Percentiles rank a stretch among this genome's conserved stretches.
Conservation (phyloP, 2,113 vertebrate species). For the Apus apus region DNA sequence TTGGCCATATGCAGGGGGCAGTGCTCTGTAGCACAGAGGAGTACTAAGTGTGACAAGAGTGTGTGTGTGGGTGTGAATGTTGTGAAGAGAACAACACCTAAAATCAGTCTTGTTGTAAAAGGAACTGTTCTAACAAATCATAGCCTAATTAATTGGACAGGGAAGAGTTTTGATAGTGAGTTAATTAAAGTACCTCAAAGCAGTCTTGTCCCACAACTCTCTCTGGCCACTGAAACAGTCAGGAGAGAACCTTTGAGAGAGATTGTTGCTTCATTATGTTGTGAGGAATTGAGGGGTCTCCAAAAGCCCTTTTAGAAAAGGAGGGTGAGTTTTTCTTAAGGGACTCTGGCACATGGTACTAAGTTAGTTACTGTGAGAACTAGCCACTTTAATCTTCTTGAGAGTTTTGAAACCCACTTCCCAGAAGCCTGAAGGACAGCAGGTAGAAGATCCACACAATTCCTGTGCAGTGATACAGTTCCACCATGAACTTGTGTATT, state of each 20-base stretch:
- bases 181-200: background rate
- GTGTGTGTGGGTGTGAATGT: background rate
- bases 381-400: background rate
- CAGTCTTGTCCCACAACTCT: background rate
- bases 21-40: background rate
- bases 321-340: background rate
- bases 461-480: background rate
- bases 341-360: background rate
- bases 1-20: background rate
- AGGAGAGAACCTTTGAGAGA: background rate
- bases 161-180: background rate
- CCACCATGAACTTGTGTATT: background rate
- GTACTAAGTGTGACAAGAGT: background rate
- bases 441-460: background rate
- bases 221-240: background rate
- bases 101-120: background rate
- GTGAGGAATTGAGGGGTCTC: background rate
- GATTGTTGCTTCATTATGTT: background rate
- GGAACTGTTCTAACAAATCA: background rate
- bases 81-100: background rate
- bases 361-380: background rate
- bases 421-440: background rate
- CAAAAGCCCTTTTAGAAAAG: background rate
- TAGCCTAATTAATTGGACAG: background rate
- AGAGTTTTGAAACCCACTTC: background rate